Evolutionary conservation across 2,113 vertebrate species (phyloP), one percentile per base, ranked within the genome.

Genomic region (Gadus macrocephalus): DNA sequence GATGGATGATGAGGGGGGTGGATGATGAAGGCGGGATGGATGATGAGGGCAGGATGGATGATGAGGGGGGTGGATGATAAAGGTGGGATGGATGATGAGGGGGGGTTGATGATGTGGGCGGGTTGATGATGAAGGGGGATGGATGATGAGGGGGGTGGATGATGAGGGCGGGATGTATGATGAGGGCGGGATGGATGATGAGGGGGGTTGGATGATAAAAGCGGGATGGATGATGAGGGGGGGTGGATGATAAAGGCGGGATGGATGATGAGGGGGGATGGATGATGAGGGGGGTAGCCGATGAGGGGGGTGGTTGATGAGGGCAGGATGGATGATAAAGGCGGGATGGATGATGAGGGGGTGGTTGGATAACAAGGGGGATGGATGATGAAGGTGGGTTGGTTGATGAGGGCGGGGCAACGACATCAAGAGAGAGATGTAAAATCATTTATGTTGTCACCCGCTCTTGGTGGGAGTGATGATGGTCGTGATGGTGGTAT

Each of bases 371-470:
- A 20, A 20, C 20, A 76, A 5, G 73, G 77, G 67, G 66, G 76
- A 25, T 25, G 25, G 25, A 25, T 25, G 25, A 1, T 25, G 25
- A 25, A 25, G 59, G 56, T 27, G 56, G 8, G 20, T 62, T 16
- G 69, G 66, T 78, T 72, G 69, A 73, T 71, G 58, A 76, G n/a
- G 73, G 77, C 69, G 67, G 66, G 76, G 25, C 25, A 25, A 25
- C 25, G 25, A 25, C 25, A 25, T 25, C 25, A 25, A 49, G 11
- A 49, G 79, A 86, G 80, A 82, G 82, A 90, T 83, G 84, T 87
- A 73, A 78, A 74, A 68, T 74, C 79, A 87, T 83, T 83, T 73
- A 81, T 63, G 67, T 70, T 78, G 82, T 85, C 84, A 78, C 79
- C 78, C 68, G 67, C 70, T 53, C 25, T 25, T 25, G 1, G 25